phyloP scores from a whole-genome alignment of 2,888 invertebrate species.

The Ormyrus rosae region DNA sequence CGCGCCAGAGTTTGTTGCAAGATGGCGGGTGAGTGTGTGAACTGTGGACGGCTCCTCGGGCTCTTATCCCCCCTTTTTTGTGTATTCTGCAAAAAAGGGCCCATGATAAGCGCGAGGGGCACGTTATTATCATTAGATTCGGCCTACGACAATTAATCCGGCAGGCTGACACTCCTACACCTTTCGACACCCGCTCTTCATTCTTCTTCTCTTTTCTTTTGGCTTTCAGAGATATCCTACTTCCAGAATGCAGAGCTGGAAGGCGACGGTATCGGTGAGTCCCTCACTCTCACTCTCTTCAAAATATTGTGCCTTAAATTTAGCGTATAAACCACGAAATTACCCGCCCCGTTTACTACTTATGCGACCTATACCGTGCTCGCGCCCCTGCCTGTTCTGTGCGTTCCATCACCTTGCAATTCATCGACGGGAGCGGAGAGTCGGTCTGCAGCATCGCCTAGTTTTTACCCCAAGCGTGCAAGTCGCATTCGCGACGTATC shows the following conservation, averaged over 20 bases:
- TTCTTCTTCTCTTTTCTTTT: slow-evolving; percentile 56
- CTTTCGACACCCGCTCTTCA: slow-evolving; percentile 28
- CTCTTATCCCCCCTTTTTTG: neutral
- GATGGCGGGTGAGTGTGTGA: slow-evolving; percentile 75
- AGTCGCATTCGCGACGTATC: too few species aligned
- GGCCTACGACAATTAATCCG: too few species aligned
- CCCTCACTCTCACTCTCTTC: slow-evolving; percentile 43
- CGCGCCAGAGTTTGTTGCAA: slow-evolving; percentile 74
- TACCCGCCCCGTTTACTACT: too few species aligned
- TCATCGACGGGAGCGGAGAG: too few species aligned
- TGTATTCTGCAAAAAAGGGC: neutral
- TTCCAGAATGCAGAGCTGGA: slow-evolving; percentile 71
- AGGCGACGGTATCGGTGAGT: slow-evolving; percentile 71
- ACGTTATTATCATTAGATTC: slow-evolving; percentile 11
- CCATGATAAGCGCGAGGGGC: slow-evolving; percentile 29
- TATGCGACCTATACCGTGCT: too few species aligned
- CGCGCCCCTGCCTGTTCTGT: too few species aligned
- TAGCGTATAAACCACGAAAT: too few species aligned
- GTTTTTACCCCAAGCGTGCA: too few species aligned
- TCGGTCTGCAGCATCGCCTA: too few species aligned
- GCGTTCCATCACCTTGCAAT: too few species aligned
- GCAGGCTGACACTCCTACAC: too few species aligned
- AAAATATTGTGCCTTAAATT: too few species aligned
- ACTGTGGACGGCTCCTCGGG: slow-evolving; percentile 46
- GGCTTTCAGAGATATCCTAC: slow-evolving; percentile 74